These are phyloP conservation scores for Oscheius sp. DNA, from an alignment of 2,888 invertebrate species.

Conservation along the genomic window DNA sequence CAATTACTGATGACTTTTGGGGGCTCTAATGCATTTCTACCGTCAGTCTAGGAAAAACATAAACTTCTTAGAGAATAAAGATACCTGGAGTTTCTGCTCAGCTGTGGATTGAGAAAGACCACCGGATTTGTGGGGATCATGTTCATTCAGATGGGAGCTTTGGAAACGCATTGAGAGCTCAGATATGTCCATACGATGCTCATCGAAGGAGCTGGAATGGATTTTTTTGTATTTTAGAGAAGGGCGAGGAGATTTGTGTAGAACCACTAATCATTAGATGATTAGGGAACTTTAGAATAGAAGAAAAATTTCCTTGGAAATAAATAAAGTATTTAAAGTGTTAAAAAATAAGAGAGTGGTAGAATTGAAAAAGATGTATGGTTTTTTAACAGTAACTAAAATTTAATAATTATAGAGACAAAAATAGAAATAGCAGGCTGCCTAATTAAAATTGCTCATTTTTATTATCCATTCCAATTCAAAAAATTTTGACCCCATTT, in stretches of 20 bases:
- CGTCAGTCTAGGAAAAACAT: slow-evolving; percentile 37
- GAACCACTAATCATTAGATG: too few relatives aligned
- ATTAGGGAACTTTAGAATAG: too few relatives aligned
- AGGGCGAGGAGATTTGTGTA: too few relatives aligned
- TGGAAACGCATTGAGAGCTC: slow-evolving; percentile 52
- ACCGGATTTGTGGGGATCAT: slow-evolving; percentile 42
- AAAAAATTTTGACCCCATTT: background rate
- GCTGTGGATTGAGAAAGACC: slow-evolving; percentile 44
- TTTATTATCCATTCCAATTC: background rate
- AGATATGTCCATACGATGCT: slow-evolving; percentile 54
- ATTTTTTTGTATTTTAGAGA: too few relatives aligned
- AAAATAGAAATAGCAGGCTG: background rate
- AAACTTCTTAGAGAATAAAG: background rate
- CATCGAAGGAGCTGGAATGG: slow-evolving; percentile 47
- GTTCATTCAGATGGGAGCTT: slow-evolving; percentile 45
- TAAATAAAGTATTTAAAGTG: too few relatives aligned
- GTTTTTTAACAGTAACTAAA: too few relatives aligned
- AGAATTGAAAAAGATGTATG: too few relatives aligned
- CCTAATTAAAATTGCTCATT: background rate
- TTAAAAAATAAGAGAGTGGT: too few relatives aligned
- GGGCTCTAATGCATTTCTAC: slow-evolving; percentile 56
- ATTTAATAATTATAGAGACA: too few relatives aligned
- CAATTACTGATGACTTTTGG: slow-evolving; percentile 58
- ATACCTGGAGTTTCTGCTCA: slow-evolving; percentile 36
- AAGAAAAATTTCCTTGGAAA: too few relatives aligned